Evolutionary conservation across 2,888 invertebrate species (phyloP).

Genomic region (Ectemnius continuus): DNA sequence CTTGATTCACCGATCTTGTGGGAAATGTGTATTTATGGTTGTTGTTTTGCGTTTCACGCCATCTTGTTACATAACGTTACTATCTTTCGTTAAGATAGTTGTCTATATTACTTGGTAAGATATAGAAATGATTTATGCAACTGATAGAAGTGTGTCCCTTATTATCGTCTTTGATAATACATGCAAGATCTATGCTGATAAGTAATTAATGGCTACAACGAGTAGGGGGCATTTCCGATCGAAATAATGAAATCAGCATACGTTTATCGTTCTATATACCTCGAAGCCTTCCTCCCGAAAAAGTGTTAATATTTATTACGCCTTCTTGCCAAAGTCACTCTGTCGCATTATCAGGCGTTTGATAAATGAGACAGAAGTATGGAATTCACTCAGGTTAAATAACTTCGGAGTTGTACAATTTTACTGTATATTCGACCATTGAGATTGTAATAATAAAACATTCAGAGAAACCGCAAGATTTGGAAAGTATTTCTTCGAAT

Average conservation of each 20-base stretch:
- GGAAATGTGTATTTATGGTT: background rate
- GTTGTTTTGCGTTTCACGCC: too few relatives aligned
- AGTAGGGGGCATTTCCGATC: slow-evolving; percentile 4
- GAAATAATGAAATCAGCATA: slow-evolving; percentile 15
- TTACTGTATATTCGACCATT: slow-evolving; percentile 23
- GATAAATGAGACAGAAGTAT: slow-evolving; percentile 3
- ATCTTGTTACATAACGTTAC: slow-evolving; percentile 1
- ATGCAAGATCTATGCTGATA: slow-evolving; percentile 8
- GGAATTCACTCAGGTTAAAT: slow-evolving; percentile 32
- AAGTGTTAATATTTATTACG: slow-evolving; percentile 13
- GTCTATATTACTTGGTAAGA: background rate
- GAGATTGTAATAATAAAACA: slow-evolving; percentile 28
- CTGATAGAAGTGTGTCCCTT: slow-evolving; percentile 29
- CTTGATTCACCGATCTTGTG: slow-evolving; percentile 4
- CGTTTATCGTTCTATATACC: slow-evolving; percentile 17
- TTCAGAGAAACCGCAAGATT: background rate
- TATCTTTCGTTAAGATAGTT: slow-evolving; percentile 29
- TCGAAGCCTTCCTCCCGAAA: slow-evolving; percentile 20
- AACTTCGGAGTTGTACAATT: slow-evolving; percentile 29
- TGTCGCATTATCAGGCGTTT: slow-evolving; percentile 9
- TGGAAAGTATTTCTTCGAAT: too few relatives aligned
- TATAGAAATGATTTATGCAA: slow-evolving; percentile 25
- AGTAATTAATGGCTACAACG: background rate
- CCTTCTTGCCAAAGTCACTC: background rate
- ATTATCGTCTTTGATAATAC: slow-evolving; percentile 38